Evolutionary conservation across 2,888 invertebrate genomes (phyloP), one percentile per base, ranked within the genome.

Genomic region (Neocrepidodera transversa): DNA sequence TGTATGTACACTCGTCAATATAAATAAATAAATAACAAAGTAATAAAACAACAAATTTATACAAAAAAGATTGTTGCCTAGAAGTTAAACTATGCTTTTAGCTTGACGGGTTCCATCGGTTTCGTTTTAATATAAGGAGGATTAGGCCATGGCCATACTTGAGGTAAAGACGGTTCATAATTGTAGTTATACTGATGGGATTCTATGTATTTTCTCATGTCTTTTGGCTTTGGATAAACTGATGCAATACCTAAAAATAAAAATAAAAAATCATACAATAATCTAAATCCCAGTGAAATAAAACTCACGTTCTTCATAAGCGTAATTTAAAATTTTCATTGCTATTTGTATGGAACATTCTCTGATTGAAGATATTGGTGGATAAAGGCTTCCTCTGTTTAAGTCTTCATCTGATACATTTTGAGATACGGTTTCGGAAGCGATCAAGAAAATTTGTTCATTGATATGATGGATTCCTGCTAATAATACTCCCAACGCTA

Each of bases 401-500:
- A 99, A 82, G 79, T 97, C 93, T 6, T 84, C 85, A 52, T 93
- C 87, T 1, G 88, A 89, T 0, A 98, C 97, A 70, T 89, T 86
- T 69, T 91, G 86, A 1, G 97, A 92, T 53, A 95, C 83, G 43
- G 89, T 87, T 83, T 92, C 88, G n/a, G 98, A 96, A 10, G 99
- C 94, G 52, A 93, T 88, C 47, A 99, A 83, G 86, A 99, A 99
- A 80, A 97, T 86, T 64, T 91, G 90, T 76, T 99, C 97, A 4
- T 90, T 89, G 74, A 99, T 95, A 74, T 96, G 95, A 76, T 95
- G 92, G 3, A 95, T 91, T 55, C 94, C 92, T 23, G 95, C 93
- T 67, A 97, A 93, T 67, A 98, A 92, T 6, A 95, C 92, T 6
- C 97, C 99, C 14, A 99, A 85, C 7, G 96, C 97, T 53, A 97